These are phyloP conservation scores for Tuta absoluta DNA, from an alignment of 2,888 invertebrate genomes.

Conservation along the genomic window DNA sequence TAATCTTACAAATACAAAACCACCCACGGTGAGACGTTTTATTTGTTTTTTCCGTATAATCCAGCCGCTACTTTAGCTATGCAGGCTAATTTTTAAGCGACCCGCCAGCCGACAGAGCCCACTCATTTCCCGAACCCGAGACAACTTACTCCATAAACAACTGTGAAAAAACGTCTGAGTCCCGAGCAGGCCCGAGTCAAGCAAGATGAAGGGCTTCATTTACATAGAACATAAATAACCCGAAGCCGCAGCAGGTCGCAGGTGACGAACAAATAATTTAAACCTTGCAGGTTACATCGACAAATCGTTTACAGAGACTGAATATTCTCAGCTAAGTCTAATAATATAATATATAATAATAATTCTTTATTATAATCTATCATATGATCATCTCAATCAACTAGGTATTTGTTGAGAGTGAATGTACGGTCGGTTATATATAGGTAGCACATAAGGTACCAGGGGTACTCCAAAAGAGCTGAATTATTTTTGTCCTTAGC, in stretches of 20 bases:
- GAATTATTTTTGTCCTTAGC: too few relatives aligned
- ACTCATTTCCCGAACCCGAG: conserved; percentile 31
- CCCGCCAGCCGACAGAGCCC: conserved; percentile 18
- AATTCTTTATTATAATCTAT: too few relatives aligned
- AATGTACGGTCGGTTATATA: too few relatives aligned
- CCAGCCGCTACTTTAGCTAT: conserved; percentile 11
- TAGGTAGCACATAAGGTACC: too few relatives aligned
- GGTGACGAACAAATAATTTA: conserved; percentile 12
- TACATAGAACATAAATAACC: conserved; percentile 45
- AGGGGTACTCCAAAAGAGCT: too few relatives aligned
- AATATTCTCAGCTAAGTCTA: too few relatives aligned
- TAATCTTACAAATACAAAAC: too few relatives aligned
- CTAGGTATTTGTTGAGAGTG: too few relatives aligned
- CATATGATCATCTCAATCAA: too few relatives aligned
- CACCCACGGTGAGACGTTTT: too few relatives aligned
- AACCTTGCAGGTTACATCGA: conserved; percentile 9
- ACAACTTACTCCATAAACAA: conserved; percentile 30
- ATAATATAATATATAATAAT: too few relatives aligned
- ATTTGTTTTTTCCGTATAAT: too few relatives aligned
- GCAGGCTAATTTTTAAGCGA: conserved; percentile 27
- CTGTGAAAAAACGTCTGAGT: conserved; percentile 20
- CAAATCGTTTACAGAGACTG: background rate
- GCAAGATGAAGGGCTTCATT: conserved; percentile 40
- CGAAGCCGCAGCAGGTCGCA: conserved; percentile 14
- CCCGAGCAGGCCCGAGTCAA: conserved; percentile 26